Conservation (phyloP, 2,797 vertebrate genomes). For the Iguana delicatissima region DNA sequence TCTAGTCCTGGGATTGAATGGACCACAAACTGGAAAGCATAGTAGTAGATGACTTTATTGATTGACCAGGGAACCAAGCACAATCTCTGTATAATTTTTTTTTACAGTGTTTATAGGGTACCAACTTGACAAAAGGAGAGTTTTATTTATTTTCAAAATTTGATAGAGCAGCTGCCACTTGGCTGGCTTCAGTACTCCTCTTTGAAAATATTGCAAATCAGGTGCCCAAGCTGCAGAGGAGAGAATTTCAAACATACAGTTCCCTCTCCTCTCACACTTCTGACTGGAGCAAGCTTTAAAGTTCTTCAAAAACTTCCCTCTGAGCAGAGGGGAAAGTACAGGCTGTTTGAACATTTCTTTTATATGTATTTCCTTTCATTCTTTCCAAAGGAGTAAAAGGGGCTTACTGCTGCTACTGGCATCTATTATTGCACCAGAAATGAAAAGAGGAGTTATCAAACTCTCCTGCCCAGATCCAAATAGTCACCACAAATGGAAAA, state of each 20-base stretch:
- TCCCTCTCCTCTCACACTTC: background rate
- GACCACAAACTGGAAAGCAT: background rate
- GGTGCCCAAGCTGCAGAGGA: background rate
- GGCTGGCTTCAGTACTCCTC: background rate
- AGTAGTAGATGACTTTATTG: background rate
- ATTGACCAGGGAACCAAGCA: background rate
- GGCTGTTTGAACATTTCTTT: background rate
- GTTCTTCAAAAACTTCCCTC: conserved; percentile 9
- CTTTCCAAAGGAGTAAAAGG: background rate
- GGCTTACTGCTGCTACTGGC: background rate
- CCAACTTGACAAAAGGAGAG: background rate
- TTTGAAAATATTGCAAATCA: background rate
- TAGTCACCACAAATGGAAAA: too few relatives aligned
- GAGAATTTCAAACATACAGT: background rate
- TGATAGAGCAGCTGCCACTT: conserved; percentile 5
- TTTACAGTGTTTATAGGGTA: background rate
- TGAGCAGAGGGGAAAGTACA: background rate
- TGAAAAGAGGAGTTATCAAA: too few relatives aligned
- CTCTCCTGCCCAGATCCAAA: too few relatives aligned
- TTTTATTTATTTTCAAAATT: background rate
- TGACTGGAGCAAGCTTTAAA: background rate
- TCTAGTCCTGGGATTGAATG: background rate
- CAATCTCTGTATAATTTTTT: background rate
- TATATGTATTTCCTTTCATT: conserved; percentile 17
- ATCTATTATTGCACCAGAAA: background rate